Evolutionary conservation across 2,888 invertebrate species (phyloP).

Genomic region (Halocaridina rubra): DNA sequence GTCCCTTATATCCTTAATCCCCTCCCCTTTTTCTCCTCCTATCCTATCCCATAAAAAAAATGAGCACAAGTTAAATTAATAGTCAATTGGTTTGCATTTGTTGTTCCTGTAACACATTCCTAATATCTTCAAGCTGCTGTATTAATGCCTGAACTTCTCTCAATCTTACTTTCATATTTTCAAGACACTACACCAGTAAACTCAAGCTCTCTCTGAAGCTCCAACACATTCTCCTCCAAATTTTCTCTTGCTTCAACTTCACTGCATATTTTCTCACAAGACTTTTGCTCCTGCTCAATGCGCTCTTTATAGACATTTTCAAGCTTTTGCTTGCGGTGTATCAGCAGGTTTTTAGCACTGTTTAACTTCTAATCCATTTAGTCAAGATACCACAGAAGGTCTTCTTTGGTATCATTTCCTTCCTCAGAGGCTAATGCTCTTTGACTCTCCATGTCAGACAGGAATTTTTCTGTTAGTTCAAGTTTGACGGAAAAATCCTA

Average conservation of each 20-base stretch:
- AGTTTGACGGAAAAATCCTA: slow-evolving; percentile 26
- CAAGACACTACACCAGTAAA: too few relatives aligned
- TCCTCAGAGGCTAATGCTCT: slow-evolving; percentile 2
- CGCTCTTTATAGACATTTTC: neutral
- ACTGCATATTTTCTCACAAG: neutral
- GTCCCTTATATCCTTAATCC: too few relatives aligned
- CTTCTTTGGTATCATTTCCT: slow-evolving; percentile 18
- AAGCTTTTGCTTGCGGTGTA: slow-evolving; percentile 16
- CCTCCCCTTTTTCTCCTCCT: too few relatives aligned
- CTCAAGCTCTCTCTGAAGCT: neutral
- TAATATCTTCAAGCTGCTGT: too few relatives aligned
- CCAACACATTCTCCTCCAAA: neutral
- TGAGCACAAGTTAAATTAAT: too few relatives aligned
- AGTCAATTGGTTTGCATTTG: too few relatives aligned
- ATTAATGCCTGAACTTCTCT: too few relatives aligned
- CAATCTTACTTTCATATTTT: too few relatives aligned
- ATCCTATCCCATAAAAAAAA: too few relatives aligned
- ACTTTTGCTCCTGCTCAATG: neutral
- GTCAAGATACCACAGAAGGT: slow-evolving; percentile 17
- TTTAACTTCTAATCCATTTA: slow-evolving; percentile 16
- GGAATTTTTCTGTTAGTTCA: slow-evolving; percentile 3
- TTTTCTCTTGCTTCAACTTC: slow-evolving; percentile 18
- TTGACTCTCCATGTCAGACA: slow-evolving; percentile 18
- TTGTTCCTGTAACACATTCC: too few relatives aligned
- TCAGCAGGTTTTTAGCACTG: slow-evolving; percentile 19